A percentile compares a stretch with the other conserved stretches of the same genome.
phyloP scores from a whole-genome alignment of 2,113 vertebrate genomes.

The Saccopteryx bilineata region DNA sequence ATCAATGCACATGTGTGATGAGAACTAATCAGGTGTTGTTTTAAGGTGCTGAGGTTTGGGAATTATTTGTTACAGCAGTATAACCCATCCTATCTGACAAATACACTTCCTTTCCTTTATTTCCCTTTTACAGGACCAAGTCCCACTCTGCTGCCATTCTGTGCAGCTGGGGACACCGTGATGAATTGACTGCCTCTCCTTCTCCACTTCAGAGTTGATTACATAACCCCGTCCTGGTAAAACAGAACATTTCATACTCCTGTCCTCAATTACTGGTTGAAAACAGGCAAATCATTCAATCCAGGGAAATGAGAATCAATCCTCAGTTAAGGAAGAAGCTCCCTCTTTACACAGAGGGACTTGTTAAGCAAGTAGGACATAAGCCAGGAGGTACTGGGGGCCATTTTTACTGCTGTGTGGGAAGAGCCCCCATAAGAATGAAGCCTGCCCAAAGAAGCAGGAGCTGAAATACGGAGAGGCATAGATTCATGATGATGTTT shows the following conservation, averaged over 20 bases:
- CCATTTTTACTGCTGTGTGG: not conserved
- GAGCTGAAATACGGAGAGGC: not conserved
- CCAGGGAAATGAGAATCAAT: not conserved
- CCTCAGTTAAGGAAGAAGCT: not conserved
- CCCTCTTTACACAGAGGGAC: not conserved
- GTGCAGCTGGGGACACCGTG: not conserved
- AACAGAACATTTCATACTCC: not conserved
- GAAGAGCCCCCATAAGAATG: not conserved
- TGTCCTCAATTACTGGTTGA: not conserved
- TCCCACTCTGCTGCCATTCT: not conserved
- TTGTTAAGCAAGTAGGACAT: not conserved
- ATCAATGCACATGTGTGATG: not conserved
- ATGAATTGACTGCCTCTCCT: not conserved
- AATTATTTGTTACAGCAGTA: not conserved
- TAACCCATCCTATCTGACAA: not conserved
- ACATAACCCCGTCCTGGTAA: not conserved
- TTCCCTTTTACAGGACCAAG: not conserved
- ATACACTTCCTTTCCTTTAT: not conserved
- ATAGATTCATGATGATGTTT: not conserved
- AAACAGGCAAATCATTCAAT: conserved; percentile 11
- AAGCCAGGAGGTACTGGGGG: not conserved
- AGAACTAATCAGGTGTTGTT: not conserved
- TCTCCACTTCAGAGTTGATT: not conserved
- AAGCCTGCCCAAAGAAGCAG: not conserved
- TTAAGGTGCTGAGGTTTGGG: not conserved